Evolutionary conservation across 2,888 invertebrate genomes (phyloP).

Genomic region (Augiades crinisus): DNA sequence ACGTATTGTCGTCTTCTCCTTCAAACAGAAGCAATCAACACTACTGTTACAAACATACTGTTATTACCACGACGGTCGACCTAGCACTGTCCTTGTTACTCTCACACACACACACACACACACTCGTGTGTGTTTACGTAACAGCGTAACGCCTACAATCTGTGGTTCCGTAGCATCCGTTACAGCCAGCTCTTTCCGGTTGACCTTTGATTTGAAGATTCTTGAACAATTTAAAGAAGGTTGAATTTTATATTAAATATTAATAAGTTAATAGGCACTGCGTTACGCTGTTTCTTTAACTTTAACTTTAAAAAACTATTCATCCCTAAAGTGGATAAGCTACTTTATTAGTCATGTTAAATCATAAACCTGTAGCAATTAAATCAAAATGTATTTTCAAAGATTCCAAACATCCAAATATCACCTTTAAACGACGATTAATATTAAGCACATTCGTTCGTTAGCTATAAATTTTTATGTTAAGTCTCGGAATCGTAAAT

Average conservation of each 20-base stretch:
- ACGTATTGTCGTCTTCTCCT: too few species aligned
- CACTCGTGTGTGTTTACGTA: too few species aligned
- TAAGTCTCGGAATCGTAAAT: slow-evolving; percentile 12
- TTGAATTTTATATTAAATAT: not conserved
- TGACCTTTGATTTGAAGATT: slow-evolving; percentile 5
- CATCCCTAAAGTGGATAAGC: not conserved
- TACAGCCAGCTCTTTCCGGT: not conserved
- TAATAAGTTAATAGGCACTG: not conserved
- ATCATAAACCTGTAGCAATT: too few species aligned
- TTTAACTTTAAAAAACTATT: too few species aligned
- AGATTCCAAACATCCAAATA: not conserved
- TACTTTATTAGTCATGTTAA: not conserved
- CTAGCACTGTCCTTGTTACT: not conserved
- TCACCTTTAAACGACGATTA: not conserved
- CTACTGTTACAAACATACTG: too few species aligned
- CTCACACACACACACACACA: not conserved
- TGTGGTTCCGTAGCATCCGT: not conserved
- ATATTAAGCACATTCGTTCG: not conserved
- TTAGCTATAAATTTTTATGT: slow-evolving; percentile 1
- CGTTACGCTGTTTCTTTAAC: too few species aligned
- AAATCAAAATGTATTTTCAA: not conserved
- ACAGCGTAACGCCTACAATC: too few species aligned
- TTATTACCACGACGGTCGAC: too few species aligned
- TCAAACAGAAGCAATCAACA: too few species aligned
- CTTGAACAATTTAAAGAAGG: not conserved